phyloP scores from a whole-genome alignment of 2,797 vertebrate species.

The Chiroxiphia lanceolata region DNA sequence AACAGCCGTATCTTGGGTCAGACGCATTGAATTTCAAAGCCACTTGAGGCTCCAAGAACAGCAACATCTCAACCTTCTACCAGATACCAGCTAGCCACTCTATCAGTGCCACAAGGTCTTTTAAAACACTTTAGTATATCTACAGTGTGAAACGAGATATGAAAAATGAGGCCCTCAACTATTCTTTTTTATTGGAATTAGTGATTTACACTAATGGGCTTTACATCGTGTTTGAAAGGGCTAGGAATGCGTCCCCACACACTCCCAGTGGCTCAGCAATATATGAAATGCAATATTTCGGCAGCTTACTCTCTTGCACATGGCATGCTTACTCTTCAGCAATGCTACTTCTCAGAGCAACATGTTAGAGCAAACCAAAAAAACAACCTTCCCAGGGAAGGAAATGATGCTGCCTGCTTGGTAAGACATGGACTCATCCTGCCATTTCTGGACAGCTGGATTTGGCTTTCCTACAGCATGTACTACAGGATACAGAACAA shows the following conservation, averaged over 20 bases:
- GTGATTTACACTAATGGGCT: background rate
- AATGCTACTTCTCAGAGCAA: background rate
- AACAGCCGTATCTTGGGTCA: background rate
- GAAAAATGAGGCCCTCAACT: background rate
- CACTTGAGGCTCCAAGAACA: background rate
- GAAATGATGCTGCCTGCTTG: background rate
- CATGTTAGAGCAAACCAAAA: background rate
- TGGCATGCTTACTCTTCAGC: background rate
- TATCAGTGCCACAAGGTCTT: background rate
- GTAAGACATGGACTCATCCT: background rate
- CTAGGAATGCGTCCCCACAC: background rate
- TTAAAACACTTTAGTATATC: background rate
- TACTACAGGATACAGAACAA: background rate
- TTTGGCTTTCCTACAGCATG: background rate
- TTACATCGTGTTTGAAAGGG: background rate
- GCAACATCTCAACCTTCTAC: background rate
- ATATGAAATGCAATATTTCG: background rate
- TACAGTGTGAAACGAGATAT: background rate
- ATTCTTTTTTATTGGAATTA: background rate
- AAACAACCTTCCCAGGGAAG: background rate
- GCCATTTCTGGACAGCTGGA: background rate
- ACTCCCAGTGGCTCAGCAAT: background rate
- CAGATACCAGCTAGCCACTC: background rate
- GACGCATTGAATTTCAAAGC: slow-evolving; percentile 2
- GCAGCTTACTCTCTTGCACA: background rate